phyloP scores from a whole-genome alignment of 2,888 invertebrate species.

The Lepidochrysops patricia region DNA sequence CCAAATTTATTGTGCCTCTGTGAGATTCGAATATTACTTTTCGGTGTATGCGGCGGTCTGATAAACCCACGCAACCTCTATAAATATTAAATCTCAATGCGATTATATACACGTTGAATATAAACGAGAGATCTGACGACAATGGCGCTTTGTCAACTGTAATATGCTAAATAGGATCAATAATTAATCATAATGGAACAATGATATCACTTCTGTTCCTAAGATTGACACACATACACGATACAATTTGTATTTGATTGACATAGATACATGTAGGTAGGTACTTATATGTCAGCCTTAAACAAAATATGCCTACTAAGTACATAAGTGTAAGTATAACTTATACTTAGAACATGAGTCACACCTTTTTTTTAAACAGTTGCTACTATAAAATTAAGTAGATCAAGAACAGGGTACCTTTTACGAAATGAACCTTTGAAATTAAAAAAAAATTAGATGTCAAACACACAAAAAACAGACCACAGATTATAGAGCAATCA shows the following conservation, averaged over 20 bases:
- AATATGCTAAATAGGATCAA: constrained; percentile 10
- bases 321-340: no score
- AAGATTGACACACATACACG: neutral
- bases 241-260: neutral
- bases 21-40: no score
- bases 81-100: constrained; percentile 68
- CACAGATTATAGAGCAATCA: neutral
- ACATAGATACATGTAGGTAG: neutral
- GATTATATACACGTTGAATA: constrained; percentile 69
- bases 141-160: constrained; percentile 62
- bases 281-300: no score
- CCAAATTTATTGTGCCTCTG: no score
- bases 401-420: no score
- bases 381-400: no score
- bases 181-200: constrained; percentile 8
- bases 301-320: no score
- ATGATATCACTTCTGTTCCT: neutral
- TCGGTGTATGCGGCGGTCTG: constrained; percentile 20
- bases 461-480: neutral
- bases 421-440: no score
- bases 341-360: no score
- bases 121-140: constrained; percentile 67
- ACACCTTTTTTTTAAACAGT: no score
- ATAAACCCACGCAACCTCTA: constrained; percentile 63
- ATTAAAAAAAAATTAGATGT: neutral